Evolutionary conservation across 2,797 vertebrate species (phyloP).

Genomic region (Acropternis orthonyx): DNA sequence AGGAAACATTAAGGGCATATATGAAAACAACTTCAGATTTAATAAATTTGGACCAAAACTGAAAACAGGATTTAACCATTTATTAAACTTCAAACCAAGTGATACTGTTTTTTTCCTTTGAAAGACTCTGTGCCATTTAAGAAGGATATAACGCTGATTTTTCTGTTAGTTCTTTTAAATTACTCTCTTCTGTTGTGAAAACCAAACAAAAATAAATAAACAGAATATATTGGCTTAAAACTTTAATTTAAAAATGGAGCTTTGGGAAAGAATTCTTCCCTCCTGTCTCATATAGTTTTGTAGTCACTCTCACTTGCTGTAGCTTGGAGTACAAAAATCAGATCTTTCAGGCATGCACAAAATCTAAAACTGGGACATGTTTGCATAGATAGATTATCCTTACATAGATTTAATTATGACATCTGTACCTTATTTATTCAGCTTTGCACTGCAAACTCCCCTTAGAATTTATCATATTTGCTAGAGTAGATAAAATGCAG

Average conservation of each 20-base stretch:
- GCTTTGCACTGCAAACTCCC: background rate
- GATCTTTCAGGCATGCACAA: background rate
- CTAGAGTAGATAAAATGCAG: background rate
- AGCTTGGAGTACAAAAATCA: background rate
- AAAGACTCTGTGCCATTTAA: background rate
- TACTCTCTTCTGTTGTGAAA: background rate
- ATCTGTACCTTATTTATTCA: background rate
- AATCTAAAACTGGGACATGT: background rate
- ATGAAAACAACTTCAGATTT: slow-evolving; percentile 33
- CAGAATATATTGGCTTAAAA: background rate
- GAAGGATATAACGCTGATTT: background rate
- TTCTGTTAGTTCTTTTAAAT: background rate
- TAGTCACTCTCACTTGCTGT: background rate
- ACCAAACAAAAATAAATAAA: background rate
- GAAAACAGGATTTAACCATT: background rate
- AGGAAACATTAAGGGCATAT: background rate
- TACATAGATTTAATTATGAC: background rate
- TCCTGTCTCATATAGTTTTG: background rate
- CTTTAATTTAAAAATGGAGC: background rate
- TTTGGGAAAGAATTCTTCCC: background rate
- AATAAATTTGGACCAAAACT: slow-evolving; percentile 1
- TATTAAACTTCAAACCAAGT: background rate
- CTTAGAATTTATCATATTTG: background rate
- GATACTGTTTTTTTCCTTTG: background rate
- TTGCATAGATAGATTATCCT: background rate